Percentiles rank a stretch among this genome's conserved stretches.
phyloP scores from a whole-genome alignment of 2,888 invertebrate genomes.

The Lamellibrachia satsuma region DNA sequence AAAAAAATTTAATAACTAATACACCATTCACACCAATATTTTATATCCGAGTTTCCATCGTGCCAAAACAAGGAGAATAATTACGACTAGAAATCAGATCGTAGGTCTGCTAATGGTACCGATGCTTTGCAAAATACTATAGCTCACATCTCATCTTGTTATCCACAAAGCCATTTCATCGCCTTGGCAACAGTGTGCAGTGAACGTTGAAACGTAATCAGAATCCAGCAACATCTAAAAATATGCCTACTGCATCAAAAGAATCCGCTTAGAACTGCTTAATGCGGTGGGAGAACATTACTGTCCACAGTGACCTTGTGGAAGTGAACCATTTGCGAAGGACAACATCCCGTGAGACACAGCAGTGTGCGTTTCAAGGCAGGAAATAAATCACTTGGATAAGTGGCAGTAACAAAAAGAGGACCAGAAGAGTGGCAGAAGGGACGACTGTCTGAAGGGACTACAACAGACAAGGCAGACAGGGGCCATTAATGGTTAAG shows the following conservation, averaged over 20 bases:
- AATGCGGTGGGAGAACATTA: neutral
- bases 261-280: neutral
- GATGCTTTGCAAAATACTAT: neutral
- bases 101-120: neutral
- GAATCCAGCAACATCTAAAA: neutral
- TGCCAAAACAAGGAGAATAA: neutral
- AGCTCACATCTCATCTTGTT: neutral
- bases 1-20: neutral
- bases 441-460: neutral
- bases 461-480: neutral
- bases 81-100: neutral
- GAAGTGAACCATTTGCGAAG: neutral
- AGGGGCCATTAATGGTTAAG: neutral
- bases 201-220: neutral
- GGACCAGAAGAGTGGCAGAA: neutral
- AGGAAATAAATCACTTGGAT: neutral
- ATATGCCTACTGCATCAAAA: neutral
- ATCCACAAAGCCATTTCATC: neutral
- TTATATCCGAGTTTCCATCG: neutral
- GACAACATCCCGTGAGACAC: neutral
- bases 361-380: neutral
- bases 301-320: neutral
- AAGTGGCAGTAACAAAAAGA: slow-evolving; percentile 2
- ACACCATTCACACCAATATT: neutral
- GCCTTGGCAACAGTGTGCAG: neutral